phyloP scores from a whole-genome alignment of 2,797 vertebrate species.

The Neoniphon sammara region DNA sequence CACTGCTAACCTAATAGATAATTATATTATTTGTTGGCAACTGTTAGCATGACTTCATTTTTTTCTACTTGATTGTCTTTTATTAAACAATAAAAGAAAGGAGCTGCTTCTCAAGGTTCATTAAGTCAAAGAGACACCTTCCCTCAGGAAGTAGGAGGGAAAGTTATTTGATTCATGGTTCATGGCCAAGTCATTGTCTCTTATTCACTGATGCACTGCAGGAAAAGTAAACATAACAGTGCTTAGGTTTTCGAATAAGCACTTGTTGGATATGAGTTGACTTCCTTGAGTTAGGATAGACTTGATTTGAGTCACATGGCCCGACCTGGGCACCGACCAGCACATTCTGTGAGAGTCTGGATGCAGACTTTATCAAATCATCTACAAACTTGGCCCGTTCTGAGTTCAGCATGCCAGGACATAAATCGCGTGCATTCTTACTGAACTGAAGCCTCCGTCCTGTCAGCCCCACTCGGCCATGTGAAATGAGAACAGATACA shows the following conservation, averaged over 20 bases:
- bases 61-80: conserved; percentile 53
- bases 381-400: conserved; percentile 65
- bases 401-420: conserved; percentile 65
- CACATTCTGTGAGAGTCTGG: conserved; percentile 55
- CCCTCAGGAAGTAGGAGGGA: conserved; percentile 56
- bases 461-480: conserved; percentile 55
- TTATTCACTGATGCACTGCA: conserved; percentile 30
- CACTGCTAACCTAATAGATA: too few species aligned
- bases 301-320: conserved; percentile 53
- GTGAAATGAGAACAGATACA: conserved; percentile 38
- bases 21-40: neutral
- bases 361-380: conserved; percentile 62
- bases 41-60: conserved; percentile 1
- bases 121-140: conserved; percentile 66
- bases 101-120: conserved; percentile 62
- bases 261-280: conserved; percentile 37
- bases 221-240: conserved; percentile 25
- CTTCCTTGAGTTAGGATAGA: conserved; percentile 44
- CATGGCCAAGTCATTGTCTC: conserved; percentile 53
- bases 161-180: conserved; percentile 65
- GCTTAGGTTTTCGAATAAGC: conserved; percentile 31
- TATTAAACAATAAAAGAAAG: conserved; percentile 19
- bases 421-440: conserved; percentile 68
- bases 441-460: conserved; percentile 57
- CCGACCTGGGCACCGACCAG: conserved; percentile 41